phyloP scores from a whole-genome alignment of 2,888 invertebrate species.

The Agrochola litura region DNA sequence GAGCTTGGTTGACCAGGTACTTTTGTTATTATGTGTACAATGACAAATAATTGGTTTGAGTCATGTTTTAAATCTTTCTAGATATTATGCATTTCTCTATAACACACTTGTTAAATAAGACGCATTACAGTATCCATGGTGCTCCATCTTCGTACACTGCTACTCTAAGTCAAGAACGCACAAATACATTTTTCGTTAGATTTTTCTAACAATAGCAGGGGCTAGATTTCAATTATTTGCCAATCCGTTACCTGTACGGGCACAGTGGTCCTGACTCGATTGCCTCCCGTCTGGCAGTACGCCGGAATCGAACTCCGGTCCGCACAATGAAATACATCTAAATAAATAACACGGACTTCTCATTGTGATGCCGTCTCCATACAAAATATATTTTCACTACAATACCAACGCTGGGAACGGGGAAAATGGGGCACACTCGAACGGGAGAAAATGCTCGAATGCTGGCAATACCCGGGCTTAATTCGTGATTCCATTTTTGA shows the following conservation, averaged over 20 bases:
- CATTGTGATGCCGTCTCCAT: constrained; percentile 84
- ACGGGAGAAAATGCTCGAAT: constrained; percentile 79
- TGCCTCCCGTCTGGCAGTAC: constrained; percentile 81
- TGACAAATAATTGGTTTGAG: background rate
- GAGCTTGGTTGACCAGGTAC: too few species aligned
- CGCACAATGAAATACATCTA: constrained; percentile 86
- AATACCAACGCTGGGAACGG: constrained; percentile 78
- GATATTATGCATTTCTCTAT: background rate
- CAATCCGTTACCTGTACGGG: constrained; percentile 80
- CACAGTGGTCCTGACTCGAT: constrained; percentile 77
- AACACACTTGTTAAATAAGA: background rate
- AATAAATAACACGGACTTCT: constrained; percentile 87
- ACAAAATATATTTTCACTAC: constrained; percentile 86
- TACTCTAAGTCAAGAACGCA: constrained; percentile 55
- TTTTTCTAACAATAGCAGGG: constrained; percentile 73
- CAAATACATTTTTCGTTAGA: constrained; percentile 73
- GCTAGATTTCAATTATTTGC: constrained; percentile 85
- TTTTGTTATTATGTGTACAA: background rate
- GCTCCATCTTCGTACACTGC: constrained; percentile 58
- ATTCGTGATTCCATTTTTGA: constrained; percentile 77
- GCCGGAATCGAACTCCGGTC: constrained; percentile 80
- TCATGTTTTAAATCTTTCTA: background rate
- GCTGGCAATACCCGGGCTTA: constrained; percentile 79
- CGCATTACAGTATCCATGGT: constrained; percentile 10
- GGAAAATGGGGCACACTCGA: constrained; percentile 83